phyloP scores from a whole-genome alignment of 2,113 vertebrate genomes.

The Tachysurus fulvidraco region DNA sequence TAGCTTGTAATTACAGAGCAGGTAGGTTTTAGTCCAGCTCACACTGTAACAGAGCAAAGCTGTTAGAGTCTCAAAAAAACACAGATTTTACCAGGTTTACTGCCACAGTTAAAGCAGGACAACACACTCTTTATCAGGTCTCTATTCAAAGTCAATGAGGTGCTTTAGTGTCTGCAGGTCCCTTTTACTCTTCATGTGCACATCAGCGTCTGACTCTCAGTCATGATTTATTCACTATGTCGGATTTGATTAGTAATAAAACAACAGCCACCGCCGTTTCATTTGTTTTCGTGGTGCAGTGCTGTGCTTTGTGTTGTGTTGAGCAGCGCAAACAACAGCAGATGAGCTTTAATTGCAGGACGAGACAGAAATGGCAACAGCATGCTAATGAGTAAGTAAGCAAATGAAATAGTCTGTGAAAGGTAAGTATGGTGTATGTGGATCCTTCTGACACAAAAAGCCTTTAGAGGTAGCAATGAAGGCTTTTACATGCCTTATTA shows the following conservation, averaged over 20 bases:
- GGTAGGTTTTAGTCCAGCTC: not conserved
- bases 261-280: conserved; percentile 24
- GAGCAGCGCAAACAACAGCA: conserved; percentile 25
- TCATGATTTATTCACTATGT: conserved; percentile 26
- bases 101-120: not conserved
- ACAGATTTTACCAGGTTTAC: not conserved
- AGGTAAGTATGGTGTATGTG: not conserved
- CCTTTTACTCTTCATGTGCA: not conserved
- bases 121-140: not conserved
- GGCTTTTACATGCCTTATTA: not conserved
- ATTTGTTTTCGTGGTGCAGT: conserved; percentile 28
- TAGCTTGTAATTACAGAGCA: not conserved
- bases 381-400: conserved; percentile 24
- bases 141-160: conserved; percentile 37
- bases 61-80: conserved; percentile 18
- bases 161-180: not conserved
- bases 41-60: not conserved
- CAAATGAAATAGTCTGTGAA: not conserved
- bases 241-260: conserved; percentile 42
- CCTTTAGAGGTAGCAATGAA: not conserved
- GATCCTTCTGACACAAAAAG: not conserved
- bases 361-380: conserved; percentile 11
- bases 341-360: conserved; percentile 31
- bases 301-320: conserved; percentile 7
- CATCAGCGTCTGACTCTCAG: conserved; percentile 27